Evolutionary conservation across 2,113 vertebrate genomes (phyloP).

Genomic region (Ramphastos sulfuratus): DNA sequence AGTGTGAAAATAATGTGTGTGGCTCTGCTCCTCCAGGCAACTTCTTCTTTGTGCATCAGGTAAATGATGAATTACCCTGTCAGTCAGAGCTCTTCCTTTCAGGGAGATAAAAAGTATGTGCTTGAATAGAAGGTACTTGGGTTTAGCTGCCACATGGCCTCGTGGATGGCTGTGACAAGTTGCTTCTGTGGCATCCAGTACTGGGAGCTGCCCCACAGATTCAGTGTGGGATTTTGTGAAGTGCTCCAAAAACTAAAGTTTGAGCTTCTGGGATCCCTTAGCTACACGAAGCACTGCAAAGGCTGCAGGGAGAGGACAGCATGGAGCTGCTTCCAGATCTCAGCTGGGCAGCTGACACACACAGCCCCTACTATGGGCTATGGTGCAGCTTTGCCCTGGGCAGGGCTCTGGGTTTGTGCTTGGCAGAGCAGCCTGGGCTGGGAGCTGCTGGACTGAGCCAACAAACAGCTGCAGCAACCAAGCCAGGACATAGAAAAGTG

Average conservation of each 20-base stretch:
- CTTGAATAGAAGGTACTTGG: slow-evolving; percentile 25
- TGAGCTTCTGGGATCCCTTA: accelerated
- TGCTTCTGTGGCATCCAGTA: not conserved
- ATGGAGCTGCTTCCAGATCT: not conserved
- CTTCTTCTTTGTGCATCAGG: slow-evolving; percentile 46
- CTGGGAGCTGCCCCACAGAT: not conserved
- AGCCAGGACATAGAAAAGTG: not conserved
- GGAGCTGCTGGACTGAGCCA: not conserved
- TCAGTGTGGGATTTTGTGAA: not conserved
- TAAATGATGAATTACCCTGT: slow-evolving; percentile 68
- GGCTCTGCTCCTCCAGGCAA: slow-evolving; percentile 31
- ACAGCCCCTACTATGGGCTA: not conserved
- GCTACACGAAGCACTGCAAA: not conserved
- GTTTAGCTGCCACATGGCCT: slow-evolving; percentile 20
- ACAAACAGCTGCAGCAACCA: not conserved
- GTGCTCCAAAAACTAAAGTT: not conserved
- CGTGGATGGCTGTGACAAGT: not conserved
- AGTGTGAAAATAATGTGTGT: slow-evolving; percentile 34
- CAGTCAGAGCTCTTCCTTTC: slow-evolving; percentile 47
- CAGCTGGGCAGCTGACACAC: not conserved
- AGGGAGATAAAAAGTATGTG: slow-evolving; percentile 54
- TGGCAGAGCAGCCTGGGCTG: not conserved
- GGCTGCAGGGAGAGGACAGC: not conserved
- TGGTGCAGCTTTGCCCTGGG: not conserved
- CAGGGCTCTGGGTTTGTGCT: not conserved